Base-by-base conservation (phyloP, 2,888 invertebrate species). In the Steinernema hermaphroditum region DNA sequence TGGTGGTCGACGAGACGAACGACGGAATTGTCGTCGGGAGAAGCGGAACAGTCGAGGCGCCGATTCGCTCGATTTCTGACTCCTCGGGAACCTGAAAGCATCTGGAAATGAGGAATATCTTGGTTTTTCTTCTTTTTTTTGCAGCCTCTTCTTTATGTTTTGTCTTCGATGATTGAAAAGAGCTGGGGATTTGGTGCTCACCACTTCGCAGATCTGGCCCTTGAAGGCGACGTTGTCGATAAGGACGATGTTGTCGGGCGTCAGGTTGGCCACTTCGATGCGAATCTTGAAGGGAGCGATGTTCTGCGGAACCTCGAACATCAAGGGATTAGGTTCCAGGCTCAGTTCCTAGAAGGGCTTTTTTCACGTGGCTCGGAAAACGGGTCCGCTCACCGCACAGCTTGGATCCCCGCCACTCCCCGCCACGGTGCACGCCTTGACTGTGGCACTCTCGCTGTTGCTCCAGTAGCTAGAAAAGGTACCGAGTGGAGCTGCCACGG, bases 161-260 rank as follows among this genome's bases (percentile, higher is more conserved):
- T n/a, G n/a, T n/a, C n/a, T n/a, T n/a, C n/a, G n/a, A n/a, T n/a
- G 19, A 2, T 54, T 54, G 12, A 4, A 4, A 54, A 6, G 19
- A 54, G 27, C 29, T 2, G 1, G 1, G 8, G n/a, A 32, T 19
- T 2, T 22, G 16, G 24, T 9, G n/a, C 73, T 69, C 32, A 82
- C 83, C 70, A 84, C 12, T 70, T 83, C 82, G 68, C 84, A 84
- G 46, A 84, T 77, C 44, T 80, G 77, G 14, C 83, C 84, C 62
- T 81, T 78, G 70, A 83, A 84, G 41, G 75, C 74, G n/a, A 84
- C 69, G 71, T 81, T 83, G 73, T 84, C 84, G 12, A 84, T 72
- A 0, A 84, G 73, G 8, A 79, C 78, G 22, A 83, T 75, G 27
- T 80, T 77, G 29, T 81, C 76, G 12, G 74, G 29, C 1, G 41